phyloP scores from a whole-genome alignment of 2,888 invertebrate genomes.

The Lysandra coridon region DNA sequence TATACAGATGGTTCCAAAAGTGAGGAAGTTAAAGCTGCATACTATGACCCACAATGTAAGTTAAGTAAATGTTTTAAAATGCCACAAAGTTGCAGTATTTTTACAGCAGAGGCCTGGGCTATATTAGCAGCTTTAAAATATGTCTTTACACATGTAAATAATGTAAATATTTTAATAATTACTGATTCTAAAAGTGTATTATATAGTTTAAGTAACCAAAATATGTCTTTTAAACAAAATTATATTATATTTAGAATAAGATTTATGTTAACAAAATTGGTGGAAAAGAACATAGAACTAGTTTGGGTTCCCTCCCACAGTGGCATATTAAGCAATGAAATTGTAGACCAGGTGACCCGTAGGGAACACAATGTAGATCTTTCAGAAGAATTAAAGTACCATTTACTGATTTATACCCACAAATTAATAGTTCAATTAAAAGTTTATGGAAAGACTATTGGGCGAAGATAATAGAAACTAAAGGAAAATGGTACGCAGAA shows the following conservation, averaged over 20 bases:
- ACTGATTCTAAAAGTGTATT: slow-evolving; percentile 36
- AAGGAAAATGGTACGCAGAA: no score
- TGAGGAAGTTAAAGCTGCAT: slow-evolving; percentile 30
- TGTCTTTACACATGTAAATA: background rate
- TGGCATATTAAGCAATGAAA: slow-evolving; percentile 34
- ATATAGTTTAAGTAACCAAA: slow-evolving; percentile 28
- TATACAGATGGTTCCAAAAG: slow-evolving; percentile 22
- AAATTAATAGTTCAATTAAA: no score
- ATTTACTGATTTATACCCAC: no score
- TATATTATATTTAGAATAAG: slow-evolving; percentile 33
- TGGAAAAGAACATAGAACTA: slow-evolving; percentile 24
- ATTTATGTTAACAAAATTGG: background rate
- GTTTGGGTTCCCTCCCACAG: slow-evolving; percentile 33
- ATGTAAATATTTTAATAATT: slow-evolving; percentile 33
- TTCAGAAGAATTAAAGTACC: background rate
- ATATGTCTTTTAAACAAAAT: slow-evolving; percentile 30
- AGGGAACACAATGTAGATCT: background rate
- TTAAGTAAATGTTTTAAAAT: slow-evolving; percentile 26
- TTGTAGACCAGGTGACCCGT: slow-evolving; percentile 30
- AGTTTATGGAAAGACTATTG: no score
- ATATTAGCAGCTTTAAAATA: slow-evolving; percentile 29
- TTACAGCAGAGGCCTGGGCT: slow-evolving; percentile 33
- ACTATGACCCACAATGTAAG: slow-evolving; percentile 25
- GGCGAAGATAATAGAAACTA: no score
- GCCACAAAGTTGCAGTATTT: slow-evolving; percentile 28